Base-by-base conservation (phyloP, 1,140 invertebrate species). In the Lucilia cuprina region DNA sequence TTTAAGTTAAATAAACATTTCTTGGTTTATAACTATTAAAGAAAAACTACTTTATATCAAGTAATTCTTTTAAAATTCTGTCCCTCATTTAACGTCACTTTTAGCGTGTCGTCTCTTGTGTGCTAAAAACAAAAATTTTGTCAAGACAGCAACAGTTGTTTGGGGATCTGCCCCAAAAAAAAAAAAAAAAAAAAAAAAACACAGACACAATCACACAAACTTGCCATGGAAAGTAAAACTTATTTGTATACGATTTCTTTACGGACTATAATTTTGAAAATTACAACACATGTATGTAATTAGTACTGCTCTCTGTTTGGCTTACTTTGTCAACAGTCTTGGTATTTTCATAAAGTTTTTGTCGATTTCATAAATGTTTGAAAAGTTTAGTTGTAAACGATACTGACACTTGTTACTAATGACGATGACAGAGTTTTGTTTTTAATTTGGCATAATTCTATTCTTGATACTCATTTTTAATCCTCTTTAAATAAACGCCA, bases 121-220 rank as follows among this genome's bases (percentile, higher is more conserved):
- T 70, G 19, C 25, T 70, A 9, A 70, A 70, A 7, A 21, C 9
- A 19, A 70, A 70, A n/a, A 70, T 70, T 70, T 55, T 70, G 55
- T 60, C 55, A 60, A 21, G 65, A 70, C n/a, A 70, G n/a, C 65
- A 70, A 70, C 65, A 21, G 65, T 70, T 70, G n/a, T 70, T 70
- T 70, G 9, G 65, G 65, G 65, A 70, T 25, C n/a, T n/a, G 14
- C 41, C 41, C 41, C 1, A 41, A 41, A 30, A 30, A 30, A 30
- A 30, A 30, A 30, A 30, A 30, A 30, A 30, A 30, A 30, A 30
- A 30, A 30, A 30, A 30, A 30, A 1, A 30, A 3, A 3, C 25
- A 41, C 41, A 41, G 41, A 41, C 41, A 7, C 41, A 41, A 41
- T 41, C 5, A 41, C 41, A 41, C 41, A 41, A 0, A 41, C 7